phyloP scores from a whole-genome alignment of 2,888 invertebrate species.

The Ennomos erosarius region DNA sequence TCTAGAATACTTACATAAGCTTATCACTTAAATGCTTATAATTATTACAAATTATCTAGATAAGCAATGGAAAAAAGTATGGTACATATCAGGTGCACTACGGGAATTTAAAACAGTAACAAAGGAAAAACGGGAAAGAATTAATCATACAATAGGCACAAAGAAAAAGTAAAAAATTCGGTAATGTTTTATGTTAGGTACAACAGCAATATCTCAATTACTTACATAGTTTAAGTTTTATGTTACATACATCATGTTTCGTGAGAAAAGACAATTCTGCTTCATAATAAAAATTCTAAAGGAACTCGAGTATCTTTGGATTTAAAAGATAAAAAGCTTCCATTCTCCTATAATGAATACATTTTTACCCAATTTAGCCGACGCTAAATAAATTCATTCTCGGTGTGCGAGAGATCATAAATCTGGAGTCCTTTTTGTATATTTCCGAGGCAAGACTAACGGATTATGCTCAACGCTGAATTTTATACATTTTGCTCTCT shows the following conservation, averaged over 20 bases:
- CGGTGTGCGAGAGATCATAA: slow-evolving; percentile 57
- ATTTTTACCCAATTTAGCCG: slow-evolving; percentile 63
- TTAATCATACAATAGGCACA: too few relatives aligned
- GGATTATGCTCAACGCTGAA: slow-evolving; percentile 57
- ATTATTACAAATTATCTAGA: too few relatives aligned
- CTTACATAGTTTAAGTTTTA: too few relatives aligned
- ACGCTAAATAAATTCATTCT: slow-evolving; percentile 67
- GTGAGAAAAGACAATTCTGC: slow-evolving; percentile 19
- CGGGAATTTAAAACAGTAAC: too few relatives aligned
- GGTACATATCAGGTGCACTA: too few relatives aligned
- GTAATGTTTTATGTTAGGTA: too few relatives aligned
- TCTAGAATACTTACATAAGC: too few relatives aligned
- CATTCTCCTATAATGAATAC: slow-evolving; percentile 47
- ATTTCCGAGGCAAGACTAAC: slow-evolving; percentile 60
- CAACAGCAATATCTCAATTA: too few relatives aligned
- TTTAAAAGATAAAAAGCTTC: slow-evolving; percentile 34
- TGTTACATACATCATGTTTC: slow-evolving; percentile 24
- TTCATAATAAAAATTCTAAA: slow-evolving; percentile 15
- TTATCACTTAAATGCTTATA: too few relatives aligned
- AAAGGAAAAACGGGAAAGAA: too few relatives aligned
- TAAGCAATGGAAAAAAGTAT: too few relatives aligned
- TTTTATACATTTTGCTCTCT: slow-evolving; percentile 60
- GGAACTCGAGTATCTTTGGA: slow-evolving; percentile 15
- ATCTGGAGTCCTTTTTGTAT: slow-evolving; percentile 64
- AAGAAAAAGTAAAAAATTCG: too few relatives aligned